Conservation (phyloP, 2,113 vertebrate genomes). For the Chrysochloris asiatica region DNA sequence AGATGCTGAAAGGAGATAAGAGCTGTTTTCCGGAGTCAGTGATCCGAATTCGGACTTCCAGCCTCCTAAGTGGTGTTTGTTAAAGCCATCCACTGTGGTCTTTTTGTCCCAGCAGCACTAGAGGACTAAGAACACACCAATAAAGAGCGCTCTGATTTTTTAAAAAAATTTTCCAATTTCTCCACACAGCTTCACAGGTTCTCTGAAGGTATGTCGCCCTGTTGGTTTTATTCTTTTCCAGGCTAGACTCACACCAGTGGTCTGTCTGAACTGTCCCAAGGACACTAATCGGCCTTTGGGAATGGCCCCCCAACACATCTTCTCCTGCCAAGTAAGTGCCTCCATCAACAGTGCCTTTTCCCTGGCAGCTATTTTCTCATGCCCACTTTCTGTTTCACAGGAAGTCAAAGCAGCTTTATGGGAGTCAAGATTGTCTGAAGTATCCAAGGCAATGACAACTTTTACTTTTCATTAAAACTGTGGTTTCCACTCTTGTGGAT, state of each 20-base stretch:
- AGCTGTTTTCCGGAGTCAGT: too few species aligned
- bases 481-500: neutral
- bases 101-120: too few species aligned
- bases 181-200: neutral
- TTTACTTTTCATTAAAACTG: neutral
- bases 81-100: too few species aligned
- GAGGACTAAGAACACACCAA: too few species aligned
- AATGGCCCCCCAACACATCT: neutral
- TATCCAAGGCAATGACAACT: neutral
- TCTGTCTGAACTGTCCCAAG: neutral
- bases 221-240: neutral
- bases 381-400: neutral
- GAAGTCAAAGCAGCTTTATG: neutral
- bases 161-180: neutral
- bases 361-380: neutral
- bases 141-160: too few species aligned
- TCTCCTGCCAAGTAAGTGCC: neutral
- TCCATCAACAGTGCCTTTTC: neutral
- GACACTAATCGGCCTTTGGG: neutral
- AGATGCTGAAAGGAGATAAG: too few species aligned
- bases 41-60: too few species aligned
- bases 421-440: neutral
- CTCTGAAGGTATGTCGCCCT: neutral
- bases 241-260: neutral
- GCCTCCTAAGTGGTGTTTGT: too few species aligned